A percentile compares a stretch with the other conserved stretches of the same genome.
These are phyloP conservation scores for Chauna torquata DNA, from an alignment of 2,113 vertebrate species.

Conservation along the genomic window DNA sequence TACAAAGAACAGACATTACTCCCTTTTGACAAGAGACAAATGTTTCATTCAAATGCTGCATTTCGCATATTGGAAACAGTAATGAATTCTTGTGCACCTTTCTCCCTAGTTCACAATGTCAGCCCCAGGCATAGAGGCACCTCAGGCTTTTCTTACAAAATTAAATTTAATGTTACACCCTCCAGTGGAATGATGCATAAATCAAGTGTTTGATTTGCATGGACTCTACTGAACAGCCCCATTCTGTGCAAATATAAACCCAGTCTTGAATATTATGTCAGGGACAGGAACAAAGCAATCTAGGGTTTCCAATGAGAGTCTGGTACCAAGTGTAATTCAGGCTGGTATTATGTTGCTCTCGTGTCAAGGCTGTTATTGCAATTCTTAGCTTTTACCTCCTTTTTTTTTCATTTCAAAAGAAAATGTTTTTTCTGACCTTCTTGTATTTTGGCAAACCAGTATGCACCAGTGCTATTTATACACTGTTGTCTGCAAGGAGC, in stretches of 20 bases:
- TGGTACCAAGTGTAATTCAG: slow-evolving; percentile 83
- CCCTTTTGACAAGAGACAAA: slow-evolving; percentile 97
- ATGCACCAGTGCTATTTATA: slow-evolving; percentile 74
- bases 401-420: slow-evolving; percentile 85
- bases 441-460: slow-evolving; percentile 71
- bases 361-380: slow-evolving; percentile 93
- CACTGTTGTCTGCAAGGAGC: slow-evolving; percentile 60
- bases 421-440: slow-evolving; percentile 83
- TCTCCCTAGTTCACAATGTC: slow-evolving; percentile 90
- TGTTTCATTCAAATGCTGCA: slow-evolving; percentile 99
- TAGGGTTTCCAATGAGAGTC: slow-evolving; percentile 86
- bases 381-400: slow-evolving; percentile 78
- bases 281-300: slow-evolving; percentile 90
- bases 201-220: slow-evolving; percentile 98
- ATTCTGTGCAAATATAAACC: slow-evolving; percentile 89
- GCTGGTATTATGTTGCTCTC: slow-evolving; percentile 82
- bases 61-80: slow-evolving; percentile 95
- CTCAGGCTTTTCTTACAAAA: slow-evolving; percentile 88
- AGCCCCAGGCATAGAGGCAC: slow-evolving; percentile 77
- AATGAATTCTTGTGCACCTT: slow-evolving; percentile 91
- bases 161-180: slow-evolving; percentile 98
- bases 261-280: slow-evolving; percentile 89
- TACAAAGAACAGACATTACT: slow-evolving; percentile 80
- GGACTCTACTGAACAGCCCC: slow-evolving; percentile 84
- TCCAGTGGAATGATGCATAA: slow-evolving; percentile 90